Conservation (phyloP, 1,140 invertebrate species). For the Hycleus cichorii region DNA sequence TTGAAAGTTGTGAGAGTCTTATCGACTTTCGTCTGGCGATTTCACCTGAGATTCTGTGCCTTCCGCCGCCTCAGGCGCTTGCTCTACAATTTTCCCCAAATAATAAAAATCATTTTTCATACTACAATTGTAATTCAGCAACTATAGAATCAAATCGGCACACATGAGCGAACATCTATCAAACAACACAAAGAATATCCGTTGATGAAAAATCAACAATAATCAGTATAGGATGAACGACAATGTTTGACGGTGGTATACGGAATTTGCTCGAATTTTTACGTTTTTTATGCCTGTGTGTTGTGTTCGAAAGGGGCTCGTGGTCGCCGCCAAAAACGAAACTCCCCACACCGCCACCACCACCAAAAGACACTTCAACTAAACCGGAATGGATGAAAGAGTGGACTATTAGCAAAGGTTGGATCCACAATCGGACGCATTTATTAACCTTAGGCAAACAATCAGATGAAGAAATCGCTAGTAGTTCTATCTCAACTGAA, state of each 20-base stretch:
- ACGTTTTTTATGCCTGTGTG: slow-evolving; percentile 30
- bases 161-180: slow-evolving; percentile 14
- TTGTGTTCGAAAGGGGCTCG: slow-evolving; percentile 25
- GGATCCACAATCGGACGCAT: slow-evolving; percentile 38
- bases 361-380: slow-evolving; percentile 1
- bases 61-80: background rate
- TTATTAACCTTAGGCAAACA: slow-evolving; percentile 23
- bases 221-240: background rate
- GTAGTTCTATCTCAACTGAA: slow-evolving; percentile 24
- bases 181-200: slow-evolving; percentile 23
- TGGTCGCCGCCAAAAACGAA: slow-evolving; percentile 3
- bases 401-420: slow-evolving; percentile 41
- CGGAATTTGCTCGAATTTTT: slow-evolving; percentile 13
- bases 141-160: background rate
- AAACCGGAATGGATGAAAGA: slow-evolving; percentile 40
- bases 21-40: slow-evolving; percentile 11
- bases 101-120: background rate
- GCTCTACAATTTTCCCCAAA: background rate
- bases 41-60: slow-evolving; percentile 6
- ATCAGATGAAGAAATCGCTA: background rate
- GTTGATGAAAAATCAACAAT: slow-evolving; percentile 6
- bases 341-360: background rate
- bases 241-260: slow-evolving; percentile 18
- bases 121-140: background rate
- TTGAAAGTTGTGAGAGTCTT: slow-evolving; percentile 3